Evolutionary conservation across 2,888 invertebrate genomes (phyloP), one percentile per base, ranked within the genome.

Genomic region (Parnassius orleans): DNA sequence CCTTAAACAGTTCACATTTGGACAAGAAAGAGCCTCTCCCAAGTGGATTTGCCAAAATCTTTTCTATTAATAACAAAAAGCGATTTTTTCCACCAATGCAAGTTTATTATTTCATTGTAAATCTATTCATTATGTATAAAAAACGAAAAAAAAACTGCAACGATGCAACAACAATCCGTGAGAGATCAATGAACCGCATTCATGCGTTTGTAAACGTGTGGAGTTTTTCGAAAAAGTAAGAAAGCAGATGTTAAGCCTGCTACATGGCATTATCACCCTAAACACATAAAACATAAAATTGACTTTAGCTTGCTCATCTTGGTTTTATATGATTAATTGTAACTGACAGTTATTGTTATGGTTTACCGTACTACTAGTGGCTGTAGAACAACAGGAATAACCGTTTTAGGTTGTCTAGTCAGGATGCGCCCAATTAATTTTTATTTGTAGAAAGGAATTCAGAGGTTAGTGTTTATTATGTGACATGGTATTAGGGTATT

Each of bases 281-380:
- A 59, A 44, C 2, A 0, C 0, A 1, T 15, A 48, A 50, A 63
- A 52, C 59, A 44, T 63, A 59, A 53, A 55, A 57, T 61, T 44
- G n/a, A 53, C 60, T 56, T 65, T 43, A 10, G 53, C 3, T 50
- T 10, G 42, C 41, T 44, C 9, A n/a, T n/a, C 14, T 52, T 51
- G 51, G 42, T 42, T 9, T 12, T 42, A 42, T 58, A 54, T 33
- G 60, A 60, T 59, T 56, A 61, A 70, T 67, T 63, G 58, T 62
- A 70, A 66, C 65, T 66, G 68, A 68, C 69, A 71, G 65, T 65
- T 62, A 66, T 69, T 66, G 66, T 65, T 46, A 59, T 53, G 63
- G 55, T 65, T 59, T 61, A 65, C 52, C 51, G 53, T 42, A 55
- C 57, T 57, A 33, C 24, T 54, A 55, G 51, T 19, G 14, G 33